Base-by-base conservation (phyloP, 2,113 vertebrate genomes). In the Eonycteris spelaea region DNA sequence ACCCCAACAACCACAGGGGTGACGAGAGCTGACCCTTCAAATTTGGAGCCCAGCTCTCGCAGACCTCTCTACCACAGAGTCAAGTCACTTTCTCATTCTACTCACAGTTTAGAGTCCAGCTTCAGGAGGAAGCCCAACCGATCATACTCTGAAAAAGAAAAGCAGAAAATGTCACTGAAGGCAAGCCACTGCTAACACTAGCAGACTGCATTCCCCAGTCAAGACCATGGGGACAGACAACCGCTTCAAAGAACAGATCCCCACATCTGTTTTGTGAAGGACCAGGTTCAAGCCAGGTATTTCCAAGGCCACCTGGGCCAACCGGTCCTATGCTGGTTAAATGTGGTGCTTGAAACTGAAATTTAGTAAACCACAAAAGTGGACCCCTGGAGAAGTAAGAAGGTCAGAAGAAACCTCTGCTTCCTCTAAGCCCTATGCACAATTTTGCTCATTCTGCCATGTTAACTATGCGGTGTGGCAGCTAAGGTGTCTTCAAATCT, bases 21-120 rank as follows among this genome's bases (percentile, higher is more conserved):
- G 48, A 88, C 75, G 22, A n/a, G 14, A 71, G 38, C 21, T 33
- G 70, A 82, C 30, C 19, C 45, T 88, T 65, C 11, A 21, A 74
- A 77, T 43, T 2, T 4, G n/a, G 57, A 63, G 15, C 38, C 38
- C 43, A 67, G 21, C 26, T 63, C 24, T 68, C 40, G 73, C 1
- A 94, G 74, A 68, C 13, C 30, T 65, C 45, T 53, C 85, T 24
- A 8, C 9, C 43, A n/a, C 14, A 57, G 38, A 91, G 24, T 45
- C 83, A 91, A 84, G 33, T 40, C 68, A 40, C 19, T 92, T 48
- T 91, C 95, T 92, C 55, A 55, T 63, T 97, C 78, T 99, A 99
- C 99, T 99, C 98, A 99, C 99, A 99, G 96, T 98, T 99, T 99
- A 83, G 98, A 98, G 95, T 99, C 99, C 98, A 99, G 98, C 97